These are phyloP conservation scores for Odontomachus brunneus DNA, from an alignment of 1,140 invertebrate species.

Conservation along the genomic window DNA sequence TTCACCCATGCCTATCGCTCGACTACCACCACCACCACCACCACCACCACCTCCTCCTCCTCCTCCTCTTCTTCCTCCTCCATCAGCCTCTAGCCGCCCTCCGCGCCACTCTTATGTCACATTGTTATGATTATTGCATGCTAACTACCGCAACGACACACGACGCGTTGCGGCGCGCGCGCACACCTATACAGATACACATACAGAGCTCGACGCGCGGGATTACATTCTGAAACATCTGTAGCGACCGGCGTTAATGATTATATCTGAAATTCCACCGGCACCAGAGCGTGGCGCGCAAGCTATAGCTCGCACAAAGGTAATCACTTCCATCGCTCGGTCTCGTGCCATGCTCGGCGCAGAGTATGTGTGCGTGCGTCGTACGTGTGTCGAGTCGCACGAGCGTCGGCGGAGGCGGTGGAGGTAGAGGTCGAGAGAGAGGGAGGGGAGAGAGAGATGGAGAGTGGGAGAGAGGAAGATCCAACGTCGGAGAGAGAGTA, in stretches of 20 bases:
- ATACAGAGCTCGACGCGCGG: background rate
- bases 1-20: no score
- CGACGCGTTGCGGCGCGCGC: background rate
- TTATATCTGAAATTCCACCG: constrained; percentile 51
- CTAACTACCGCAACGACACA: background rate
- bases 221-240: constrained; percentile 32
- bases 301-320: constrained; percentile 35
- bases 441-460: background rate
- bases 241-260: constrained; percentile 25
- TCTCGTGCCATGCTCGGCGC: constrained; percentile 33
- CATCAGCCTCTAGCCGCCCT: no score
- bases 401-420: background rate
- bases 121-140: background rate
- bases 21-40: no score
- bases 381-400: constrained; percentile 13
- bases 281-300: constrained; percentile 28
- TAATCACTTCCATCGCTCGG: constrained; percentile 28
- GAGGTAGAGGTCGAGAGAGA: background rate
- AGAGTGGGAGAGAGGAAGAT: constrained; percentile 2
- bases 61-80: no score
- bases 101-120: background rate
- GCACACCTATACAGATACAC: no score
- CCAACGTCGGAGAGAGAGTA: constrained; percentile 2
- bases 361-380: background rate
- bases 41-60: no score